These are phyloP conservation scores for Andricus quercusramuli DNA, from an alignment of 2,888 invertebrate species.

Conservation along the genomic window DNA sequence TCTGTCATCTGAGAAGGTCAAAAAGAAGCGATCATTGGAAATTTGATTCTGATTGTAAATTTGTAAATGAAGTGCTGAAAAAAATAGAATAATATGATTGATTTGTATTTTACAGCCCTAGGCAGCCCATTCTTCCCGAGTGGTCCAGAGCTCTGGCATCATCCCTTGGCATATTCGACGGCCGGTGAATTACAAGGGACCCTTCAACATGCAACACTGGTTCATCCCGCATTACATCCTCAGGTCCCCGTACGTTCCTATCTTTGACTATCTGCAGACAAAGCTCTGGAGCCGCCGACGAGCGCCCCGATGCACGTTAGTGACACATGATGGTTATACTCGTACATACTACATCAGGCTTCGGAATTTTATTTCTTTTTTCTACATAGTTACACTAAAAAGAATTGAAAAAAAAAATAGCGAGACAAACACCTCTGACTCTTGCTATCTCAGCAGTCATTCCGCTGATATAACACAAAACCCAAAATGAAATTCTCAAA, in stretches of 20 bases:
- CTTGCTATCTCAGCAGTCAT: neutral
- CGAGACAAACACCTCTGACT: neutral
- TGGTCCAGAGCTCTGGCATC: slow-evolving; percentile 96
- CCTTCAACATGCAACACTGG: slow-evolving; percentile 92
- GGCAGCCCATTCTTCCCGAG: slow-evolving; percentile 97
- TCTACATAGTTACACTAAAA: neutral
- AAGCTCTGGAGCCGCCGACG: slow-evolving; percentile 83
- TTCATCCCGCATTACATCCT: slow-evolving; percentile 98
- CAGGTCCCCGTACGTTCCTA: slow-evolving; percentile 98
- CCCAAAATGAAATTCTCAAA: neutral
- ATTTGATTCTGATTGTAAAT: slow-evolving; percentile 14
- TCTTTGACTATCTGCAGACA: slow-evolving; percentile 97
- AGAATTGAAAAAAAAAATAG: neutral
- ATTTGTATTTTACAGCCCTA: slow-evolving; percentile 84
- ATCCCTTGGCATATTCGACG: slow-evolving; percentile 90
- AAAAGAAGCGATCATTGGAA: neutral
- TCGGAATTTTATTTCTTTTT: slow-evolving; percentile 20
- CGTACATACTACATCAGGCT: slow-evolving; percentile 38
- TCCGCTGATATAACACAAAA: neutral
- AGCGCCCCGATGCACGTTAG: slow-evolving; percentile 83
- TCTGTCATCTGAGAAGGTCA: too few relatives aligned
- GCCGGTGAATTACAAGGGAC: slow-evolving; percentile 91
- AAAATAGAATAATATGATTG: slow-evolving; percentile 4
- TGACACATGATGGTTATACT: slow-evolving; percentile 72
- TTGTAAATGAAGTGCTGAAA: neutral